phyloP scores from a whole-genome alignment of 2,797 vertebrate species.

The Gymnocypris eckloni region DNA sequence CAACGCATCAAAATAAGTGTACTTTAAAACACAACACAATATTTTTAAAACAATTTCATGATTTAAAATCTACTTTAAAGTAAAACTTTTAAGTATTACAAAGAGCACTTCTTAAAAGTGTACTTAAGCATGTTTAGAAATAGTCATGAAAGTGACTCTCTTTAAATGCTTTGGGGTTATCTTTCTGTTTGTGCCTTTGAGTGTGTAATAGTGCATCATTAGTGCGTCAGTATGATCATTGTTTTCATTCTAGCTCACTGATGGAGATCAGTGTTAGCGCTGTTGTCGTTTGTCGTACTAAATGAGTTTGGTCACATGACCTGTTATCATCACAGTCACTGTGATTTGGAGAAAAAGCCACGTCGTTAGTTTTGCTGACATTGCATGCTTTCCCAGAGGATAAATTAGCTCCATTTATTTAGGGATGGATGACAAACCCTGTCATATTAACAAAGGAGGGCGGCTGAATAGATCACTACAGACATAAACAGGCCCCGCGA shows the following conservation, averaged over 20 bases:
- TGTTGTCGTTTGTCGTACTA: not conserved
- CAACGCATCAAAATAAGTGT: not conserved
- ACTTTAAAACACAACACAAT: not conserved
- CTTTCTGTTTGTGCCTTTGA: not conserved
- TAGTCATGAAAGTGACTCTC: not conserved
- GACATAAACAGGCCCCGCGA: slow-evolving; percentile 54
- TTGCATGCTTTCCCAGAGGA: slow-evolving; percentile 24
- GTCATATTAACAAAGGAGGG: slow-evolving; percentile 48
- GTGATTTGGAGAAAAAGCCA: slow-evolving; percentile 16
- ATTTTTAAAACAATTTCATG: not conserved
- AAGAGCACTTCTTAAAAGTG: not conserved
- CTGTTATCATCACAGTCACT: slow-evolving; percentile 5
- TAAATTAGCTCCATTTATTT: slow-evolving; percentile 44
- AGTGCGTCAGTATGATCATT: not conserved
- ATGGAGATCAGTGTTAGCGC: not conserved
- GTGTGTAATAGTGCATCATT: not conserved
- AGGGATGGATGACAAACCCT: slow-evolving; percentile 42
- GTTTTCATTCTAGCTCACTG: slow-evolving; percentile 15
- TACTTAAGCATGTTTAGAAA: not conserved
- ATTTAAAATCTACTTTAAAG: not conserved
- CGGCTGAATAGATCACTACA: slow-evolving; percentile 38
- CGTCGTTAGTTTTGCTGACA: slow-evolving; percentile 31
- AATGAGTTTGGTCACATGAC: slow-evolving; percentile 23
- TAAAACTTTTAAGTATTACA: not conserved
- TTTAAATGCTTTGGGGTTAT: not conserved